Percentiles rank a stretch among this genome's conserved stretches.
These are phyloP conservation scores for Melanerpes formicivorus DNA, from an alignment of 2,113 vertebrate species.

Conservation along the genomic window DNA sequence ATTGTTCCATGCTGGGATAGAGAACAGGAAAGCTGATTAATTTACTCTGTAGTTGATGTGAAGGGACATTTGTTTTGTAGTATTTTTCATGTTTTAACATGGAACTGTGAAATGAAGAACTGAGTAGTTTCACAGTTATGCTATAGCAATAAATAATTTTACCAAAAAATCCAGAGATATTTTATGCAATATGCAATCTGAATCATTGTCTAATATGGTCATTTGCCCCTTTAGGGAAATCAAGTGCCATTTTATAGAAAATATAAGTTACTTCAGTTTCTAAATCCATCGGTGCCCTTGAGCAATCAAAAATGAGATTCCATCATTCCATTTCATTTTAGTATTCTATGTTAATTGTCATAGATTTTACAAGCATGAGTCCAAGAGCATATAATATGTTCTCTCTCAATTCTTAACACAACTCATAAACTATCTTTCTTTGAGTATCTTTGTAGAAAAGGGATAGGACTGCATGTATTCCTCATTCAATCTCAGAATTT, in stretches of 20 bases:
- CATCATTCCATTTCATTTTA: neutral
- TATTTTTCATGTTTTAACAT: neutral
- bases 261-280: neutral
- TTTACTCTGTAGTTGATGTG: neutral
- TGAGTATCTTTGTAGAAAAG: neutral
- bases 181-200: neutral
- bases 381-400: neutral
- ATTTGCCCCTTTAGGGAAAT: conserved; percentile 2
- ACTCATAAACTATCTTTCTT: neutral
- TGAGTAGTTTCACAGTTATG: neutral
- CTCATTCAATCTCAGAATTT: neutral
- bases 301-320: neutral
- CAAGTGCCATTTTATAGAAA: conserved; percentile 25
- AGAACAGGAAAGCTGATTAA: neutral
- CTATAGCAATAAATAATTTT: neutral
- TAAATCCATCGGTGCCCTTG: neutral
- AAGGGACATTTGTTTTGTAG: conserved; percentile 2
- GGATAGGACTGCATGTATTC: neutral
- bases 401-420: neutral
- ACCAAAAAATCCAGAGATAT: neutral
- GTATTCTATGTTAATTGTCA: neutral
- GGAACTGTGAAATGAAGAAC: neutral
- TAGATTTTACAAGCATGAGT: neutral
- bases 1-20: neutral
- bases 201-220: neutral